Conservation (phyloP, 2,797 vertebrate genomes). For the Notolepis coatsorum region DNA sequence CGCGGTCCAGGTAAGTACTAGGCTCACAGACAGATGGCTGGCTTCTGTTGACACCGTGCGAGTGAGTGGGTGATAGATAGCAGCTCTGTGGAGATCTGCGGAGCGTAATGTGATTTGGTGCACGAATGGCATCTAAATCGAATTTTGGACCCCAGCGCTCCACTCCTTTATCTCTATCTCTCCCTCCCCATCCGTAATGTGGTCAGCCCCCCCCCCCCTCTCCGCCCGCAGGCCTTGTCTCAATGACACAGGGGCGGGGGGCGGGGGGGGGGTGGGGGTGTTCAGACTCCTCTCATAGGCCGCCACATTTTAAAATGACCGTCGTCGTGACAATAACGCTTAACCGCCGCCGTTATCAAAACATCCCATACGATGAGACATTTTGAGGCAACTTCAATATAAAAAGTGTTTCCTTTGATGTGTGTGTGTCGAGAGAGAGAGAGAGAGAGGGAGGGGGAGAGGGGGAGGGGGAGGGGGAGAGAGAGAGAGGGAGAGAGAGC, state of each 20-base stretch:
- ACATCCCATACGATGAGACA: not conserved
- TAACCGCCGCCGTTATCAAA: slow-evolving; percentile 22
- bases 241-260: slow-evolving; percentile 41
- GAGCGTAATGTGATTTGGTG: slow-evolving; percentile 72
- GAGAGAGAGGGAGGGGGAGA: no score
- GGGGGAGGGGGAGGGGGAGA: not conserved
- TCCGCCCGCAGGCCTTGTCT: slow-evolving; percentile 57
- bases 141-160: slow-evolving; percentile 71
- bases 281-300: slow-evolving; percentile 26
- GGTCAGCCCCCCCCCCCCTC: slow-evolving; percentile 56
- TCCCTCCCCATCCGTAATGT: slow-evolving; percentile 50
- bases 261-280: slow-evolving; percentile 11
- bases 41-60: slow-evolving; percentile 59
- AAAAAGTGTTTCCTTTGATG: no score
- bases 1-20: slow-evolving; percentile 53
- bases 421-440: no score
- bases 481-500: slow-evolving; percentile 15
- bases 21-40: slow-evolving; percentile 52
- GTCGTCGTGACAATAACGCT: slow-evolving; percentile 33
- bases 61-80: slow-evolving; percentile 61
- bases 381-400: no score
- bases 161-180: slow-evolving; percentile 64
- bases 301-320: slow-evolving; percentile 50
- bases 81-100: slow-evolving; percentile 64
- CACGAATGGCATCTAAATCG: slow-evolving; percentile 73